Evolutionary conservation across 2,113 vertebrate species (phyloP).

Genomic region (Osmerus eperlanus): DNA sequence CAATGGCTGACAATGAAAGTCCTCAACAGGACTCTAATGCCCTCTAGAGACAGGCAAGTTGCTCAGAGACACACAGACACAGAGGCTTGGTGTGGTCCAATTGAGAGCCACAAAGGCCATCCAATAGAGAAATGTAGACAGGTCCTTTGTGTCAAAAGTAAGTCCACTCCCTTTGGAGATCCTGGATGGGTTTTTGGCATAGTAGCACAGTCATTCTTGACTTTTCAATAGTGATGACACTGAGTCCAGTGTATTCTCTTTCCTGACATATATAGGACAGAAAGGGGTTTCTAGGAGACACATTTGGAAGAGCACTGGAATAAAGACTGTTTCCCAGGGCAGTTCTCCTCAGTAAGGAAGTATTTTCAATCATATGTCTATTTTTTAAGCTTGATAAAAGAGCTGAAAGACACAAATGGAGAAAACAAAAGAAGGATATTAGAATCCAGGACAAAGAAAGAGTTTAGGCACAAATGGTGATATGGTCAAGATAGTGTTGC

Average conservation of each 20-base stretch:
- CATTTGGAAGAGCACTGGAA: constrained; percentile 25
- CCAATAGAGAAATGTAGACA: constrained; percentile 68
- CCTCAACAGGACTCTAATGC: too few relatives aligned
- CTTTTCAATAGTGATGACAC: constrained; percentile 53
- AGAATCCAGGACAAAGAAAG: too few relatives aligned
- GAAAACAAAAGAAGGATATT: too few relatives aligned
- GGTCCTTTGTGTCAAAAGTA: constrained; percentile 57
- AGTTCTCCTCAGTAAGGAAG: constrained; percentile 11
- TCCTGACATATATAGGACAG: constrained; percentile 37
- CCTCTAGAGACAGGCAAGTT: constrained; percentile 46
- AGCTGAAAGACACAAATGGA: not conserved
- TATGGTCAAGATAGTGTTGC: too few relatives aligned
- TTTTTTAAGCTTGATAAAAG: too few relatives aligned
- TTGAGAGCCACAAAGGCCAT: constrained; percentile 58
- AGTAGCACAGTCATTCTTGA: constrained; percentile 35
- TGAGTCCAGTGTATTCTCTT: constrained; percentile 48
- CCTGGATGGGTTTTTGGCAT: constrained; percentile 46
- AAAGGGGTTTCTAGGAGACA: constrained; percentile 27
- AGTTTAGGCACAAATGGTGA: too few relatives aligned
- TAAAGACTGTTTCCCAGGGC: constrained; percentile 14
- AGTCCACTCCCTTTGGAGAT: constrained; percentile 55
- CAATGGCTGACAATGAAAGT: too few relatives aligned
- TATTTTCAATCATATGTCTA: too few relatives aligned
- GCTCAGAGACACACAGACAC: constrained; percentile 36
- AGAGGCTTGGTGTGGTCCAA: constrained; percentile 50